Evolutionary conservation across 2,113 vertebrate genomes (phyloP).

Genomic region (Xenopus laevis): DNA sequence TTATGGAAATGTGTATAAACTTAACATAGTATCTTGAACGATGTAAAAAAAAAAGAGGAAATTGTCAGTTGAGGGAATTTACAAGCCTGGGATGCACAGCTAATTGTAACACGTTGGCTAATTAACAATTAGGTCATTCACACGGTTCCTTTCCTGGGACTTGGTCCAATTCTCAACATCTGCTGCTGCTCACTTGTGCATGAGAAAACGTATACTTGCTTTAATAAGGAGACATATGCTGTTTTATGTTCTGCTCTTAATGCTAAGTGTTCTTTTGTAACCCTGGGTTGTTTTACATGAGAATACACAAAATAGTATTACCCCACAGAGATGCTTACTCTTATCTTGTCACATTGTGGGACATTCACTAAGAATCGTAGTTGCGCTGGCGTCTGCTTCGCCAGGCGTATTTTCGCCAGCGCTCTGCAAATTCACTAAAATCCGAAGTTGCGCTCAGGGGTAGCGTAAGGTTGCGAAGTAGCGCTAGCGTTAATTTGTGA

Average conservation of each 20-base stretch:
- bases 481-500: too few relatives aligned
- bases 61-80: not conserved
- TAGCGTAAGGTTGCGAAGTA: too few relatives aligned
- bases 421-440: too few relatives aligned
- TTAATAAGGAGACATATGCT: not conserved
- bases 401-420: too few relatives aligned
- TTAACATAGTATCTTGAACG: not conserved
- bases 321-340: too few relatives aligned
- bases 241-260: not conserved
- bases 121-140: slow-evolving; percentile 4
- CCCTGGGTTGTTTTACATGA: not conserved
- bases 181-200: not conserved
- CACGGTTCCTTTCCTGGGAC: not conserved
- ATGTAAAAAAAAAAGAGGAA: too few relatives aligned
- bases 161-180: not conserved
- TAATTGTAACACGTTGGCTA: not conserved
- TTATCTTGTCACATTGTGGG: too few relatives aligned
- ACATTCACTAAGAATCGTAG: too few relatives aligned
- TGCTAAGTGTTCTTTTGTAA: not conserved
- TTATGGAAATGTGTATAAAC: not conserved
- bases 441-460: too few relatives aligned
- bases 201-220: not conserved
- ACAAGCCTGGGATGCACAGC: not conserved
- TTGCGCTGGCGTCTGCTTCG: too few relatives aligned
- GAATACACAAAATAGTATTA: not conserved